Evolutionary conservation across 2,113 vertebrate genomes (phyloP), one percentile per base, ranked within the genome.

Genomic region (Turnix velox): DNA sequence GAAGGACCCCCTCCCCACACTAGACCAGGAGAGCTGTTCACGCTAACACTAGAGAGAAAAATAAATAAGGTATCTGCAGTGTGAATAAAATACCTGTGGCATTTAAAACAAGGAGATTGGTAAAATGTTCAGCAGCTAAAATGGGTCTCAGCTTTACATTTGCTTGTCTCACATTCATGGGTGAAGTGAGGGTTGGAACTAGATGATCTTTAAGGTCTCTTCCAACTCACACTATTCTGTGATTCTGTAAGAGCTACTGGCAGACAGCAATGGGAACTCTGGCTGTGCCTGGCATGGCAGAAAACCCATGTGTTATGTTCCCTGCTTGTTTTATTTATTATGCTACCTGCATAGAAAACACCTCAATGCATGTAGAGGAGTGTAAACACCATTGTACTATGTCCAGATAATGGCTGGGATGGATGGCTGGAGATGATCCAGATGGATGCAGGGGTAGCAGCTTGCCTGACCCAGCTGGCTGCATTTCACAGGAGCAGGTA

Each of bases 71-170:
- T 23, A 22, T 12, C 14, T n/a, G 40, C 19, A 42, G 57, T 66
- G 22, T 46, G 45, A 83, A 33, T 28, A 18, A 12, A 33, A 23
- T 45, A 75, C 37, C 30, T 75, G 7, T 18, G 24, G 54, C 57
- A n/a, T 68, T 54, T 51, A 51, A 22, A 78, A 74, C n/a, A 65
- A 55, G 28, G 59, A 61, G 27, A 45, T 45, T 30, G 52, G 12
- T 58, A 66, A 90, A 87, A 66, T 35, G 20, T 24, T 49, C 61
- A 87, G 39, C 23, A 79, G 52, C 33, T 84, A 62, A 91, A 89
- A 40, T 45, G 59, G 42, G 27, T 61, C 33, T 91, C 71, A 65
- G 75, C 31, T 78, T 84, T 48, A 54, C 9, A 45, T 15, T 43
- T 66, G 78, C 54, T 84, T 19, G 46, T 75, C 93, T 94, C 80